These are phyloP conservation scores for Chaenodraco wilsoni DNA, from an alignment of 2,797 vertebrate genomes.

Conservation along the genomic window DNA sequence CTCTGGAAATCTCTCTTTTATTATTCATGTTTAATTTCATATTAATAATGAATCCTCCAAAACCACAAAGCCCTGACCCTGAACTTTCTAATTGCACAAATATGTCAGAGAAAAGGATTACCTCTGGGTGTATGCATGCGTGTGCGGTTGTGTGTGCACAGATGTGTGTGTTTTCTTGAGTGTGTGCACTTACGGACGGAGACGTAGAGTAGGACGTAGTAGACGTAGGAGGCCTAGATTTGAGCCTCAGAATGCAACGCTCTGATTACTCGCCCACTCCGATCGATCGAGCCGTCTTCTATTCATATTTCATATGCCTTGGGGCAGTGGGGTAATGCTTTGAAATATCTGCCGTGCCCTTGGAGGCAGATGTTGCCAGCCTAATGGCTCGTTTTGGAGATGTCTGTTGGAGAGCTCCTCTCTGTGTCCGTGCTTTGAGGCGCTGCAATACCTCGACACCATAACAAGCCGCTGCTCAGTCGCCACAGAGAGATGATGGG, in stretches of 20 bases:
- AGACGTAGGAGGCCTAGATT: slow-evolving; percentile 42
- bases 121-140: slow-evolving; percentile 25
- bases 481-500: background rate
- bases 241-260: slow-evolving; percentile 70
- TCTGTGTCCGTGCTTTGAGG: slow-evolving; percentile 59
- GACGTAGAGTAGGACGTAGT: background rate
- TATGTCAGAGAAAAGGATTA: slow-evolving; percentile 42
- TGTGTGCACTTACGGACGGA: slow-evolving; percentile 23
- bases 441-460: slow-evolving; percentile 1
- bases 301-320: slow-evolving; percentile 86
- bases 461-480: background rate
- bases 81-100: slow-evolving; percentile 70
- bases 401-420: slow-evolving; percentile 51
- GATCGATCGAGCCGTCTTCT: slow-evolving; percentile 79
- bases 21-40: slow-evolving; percentile 71
- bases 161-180: slow-evolving; percentile 10
- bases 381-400: slow-evolving; percentile 70
- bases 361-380: slow-evolving; percentile 72
- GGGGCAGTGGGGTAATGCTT: slow-evolving; percentile 72
- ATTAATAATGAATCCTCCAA: slow-evolving; percentile 76
- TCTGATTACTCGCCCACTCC: slow-evolving; percentile 80
- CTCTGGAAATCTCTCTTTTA: slow-evolving; percentile 58
- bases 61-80: slow-evolving; percentile 62
- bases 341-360: slow-evolving; percentile 70
- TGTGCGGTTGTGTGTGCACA: slow-evolving; percentile 19